phyloP scores from a whole-genome alignment of 2,113 vertebrate species.

The Planiliza haematocheilus region DNA sequence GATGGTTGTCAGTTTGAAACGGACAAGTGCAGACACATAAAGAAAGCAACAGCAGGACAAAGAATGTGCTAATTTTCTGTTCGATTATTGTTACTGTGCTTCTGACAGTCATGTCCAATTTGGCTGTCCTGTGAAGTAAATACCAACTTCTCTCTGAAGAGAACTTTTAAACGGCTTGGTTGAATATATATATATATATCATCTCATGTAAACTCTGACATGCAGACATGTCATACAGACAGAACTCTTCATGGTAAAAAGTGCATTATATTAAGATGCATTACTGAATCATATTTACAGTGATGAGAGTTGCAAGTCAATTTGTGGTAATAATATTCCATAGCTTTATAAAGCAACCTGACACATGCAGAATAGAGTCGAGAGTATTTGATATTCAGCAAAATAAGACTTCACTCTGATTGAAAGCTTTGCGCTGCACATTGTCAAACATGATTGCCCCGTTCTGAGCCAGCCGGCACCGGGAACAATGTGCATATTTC shows the following conservation, averaged over 20 bases:
- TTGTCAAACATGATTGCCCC: conserved; percentile 85
- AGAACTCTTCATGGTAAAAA: conserved; percentile 3
- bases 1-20: conserved; percentile 60
- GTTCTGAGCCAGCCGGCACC: conserved; percentile 76
- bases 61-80: conserved; percentile 52
- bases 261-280: conserved; percentile 56
- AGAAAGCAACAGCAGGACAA: conserved; percentile 17
- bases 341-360: conserved; percentile 81
- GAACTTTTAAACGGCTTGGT: conserved; percentile 35
- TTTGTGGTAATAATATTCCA: conserved; percentile 76
- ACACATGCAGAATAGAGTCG: conserved; percentile 73
- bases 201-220: conserved; percentile 9
- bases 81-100: conserved; percentile 50
- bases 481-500: conserved; percentile 85
- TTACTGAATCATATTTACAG: conserved; percentile 77
- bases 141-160: background rate
- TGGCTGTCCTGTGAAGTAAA: conserved; percentile 39
- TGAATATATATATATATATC: conserved; percentile 27
- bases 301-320: conserved; percentile 75
- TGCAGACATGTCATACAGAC: conserved; percentile 4
- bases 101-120: conserved; percentile 65
- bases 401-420: conserved; percentile 80
- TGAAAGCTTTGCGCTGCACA: conserved; percentile 84
- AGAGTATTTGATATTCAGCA: conserved; percentile 81
- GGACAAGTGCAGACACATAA: conserved; percentile 51